phyloP scores from a whole-genome alignment of 2,113 vertebrate genomes.

The Siphamia tubifer region DNA sequence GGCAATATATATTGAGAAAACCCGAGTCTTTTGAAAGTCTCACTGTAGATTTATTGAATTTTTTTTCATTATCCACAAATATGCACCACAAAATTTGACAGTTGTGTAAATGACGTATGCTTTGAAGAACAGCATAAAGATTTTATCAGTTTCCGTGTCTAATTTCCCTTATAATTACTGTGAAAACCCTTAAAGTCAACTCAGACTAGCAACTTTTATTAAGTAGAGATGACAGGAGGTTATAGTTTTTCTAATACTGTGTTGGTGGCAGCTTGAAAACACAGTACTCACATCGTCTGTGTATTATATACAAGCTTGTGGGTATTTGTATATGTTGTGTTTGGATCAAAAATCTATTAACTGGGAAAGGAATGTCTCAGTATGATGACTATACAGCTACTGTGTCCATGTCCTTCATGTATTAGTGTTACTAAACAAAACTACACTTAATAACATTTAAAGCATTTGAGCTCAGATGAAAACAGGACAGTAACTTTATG shows the following conservation, averaged over 20 bases:
- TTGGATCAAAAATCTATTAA: background rate
- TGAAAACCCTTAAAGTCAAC: no score
- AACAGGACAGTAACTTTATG: background rate
- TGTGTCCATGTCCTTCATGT: background rate
- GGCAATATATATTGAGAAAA: background rate
- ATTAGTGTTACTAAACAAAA: background rate
- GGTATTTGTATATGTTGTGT: background rate
- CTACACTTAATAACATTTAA: background rate
- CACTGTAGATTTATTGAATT: background rate
- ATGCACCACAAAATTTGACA: no score
- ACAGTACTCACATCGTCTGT: background rate
- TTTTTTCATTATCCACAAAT: background rate
- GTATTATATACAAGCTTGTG: background rate
- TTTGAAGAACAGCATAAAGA: no score
- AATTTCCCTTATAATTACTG: no score
- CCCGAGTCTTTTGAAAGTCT: background rate
- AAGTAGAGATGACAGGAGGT: no score
- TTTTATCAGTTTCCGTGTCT: no score
- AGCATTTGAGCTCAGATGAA: background rate
- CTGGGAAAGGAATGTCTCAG: background rate
- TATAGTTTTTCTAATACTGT: background rate
- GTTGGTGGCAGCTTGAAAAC: background rate
- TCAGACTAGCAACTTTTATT: no score
- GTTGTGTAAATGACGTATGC: no score
- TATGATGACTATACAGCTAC: background rate